Evolutionary conservation across 92 coral and sea anemone genomes (phyloP), one percentile per base, ranked within the genome.

Genomic region (Porites divaricata): DNA sequence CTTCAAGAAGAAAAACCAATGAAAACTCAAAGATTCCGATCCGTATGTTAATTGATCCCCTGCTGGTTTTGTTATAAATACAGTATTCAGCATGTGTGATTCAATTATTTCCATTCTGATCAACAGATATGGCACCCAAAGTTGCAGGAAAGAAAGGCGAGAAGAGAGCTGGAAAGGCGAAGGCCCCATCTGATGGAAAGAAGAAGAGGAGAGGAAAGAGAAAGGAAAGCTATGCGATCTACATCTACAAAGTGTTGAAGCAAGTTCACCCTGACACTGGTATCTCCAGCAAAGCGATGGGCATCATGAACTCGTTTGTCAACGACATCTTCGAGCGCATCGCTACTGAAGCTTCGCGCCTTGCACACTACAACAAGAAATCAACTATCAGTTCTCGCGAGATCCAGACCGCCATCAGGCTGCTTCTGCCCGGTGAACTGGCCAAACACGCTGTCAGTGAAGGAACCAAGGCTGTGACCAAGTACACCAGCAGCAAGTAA

Each of bases 401-500:
- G 84, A 94, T 91, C 95, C 95, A 94, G 90, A 91, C 95, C 14
- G 90, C 87, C 24, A 81, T 73, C 84, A 76, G 87, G 69, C 95
- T 93, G 72, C 89, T 93, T 80, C 95, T 93, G 63, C 96, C 96
- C 63, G 94, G 91, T 85, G 92, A 93, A 71, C 88, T 93, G 82
- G 94, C 96, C 66, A 91, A 90, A 70, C 94, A 93, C 79, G 96
- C 96, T 20, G 95, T 96, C 52, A 96, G 98, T 41, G 98, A 95
- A 89, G 97, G 98, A 67, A 95, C 98, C 76, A 95, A 95, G 86
- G 98, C 98, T 65, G 98, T 96, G 85, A 96, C 98, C 68, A 96
- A 94, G 87, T 96, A 94, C 90, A 94, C 98, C 24, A 95, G 98
- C 96, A 96, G 98, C 96, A 96, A 92, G 90, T 95, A 89, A 87